Evolutionary conservation across 1,140 invertebrate species (phyloP).

Genomic region (Bombus sibiricus): DNA sequence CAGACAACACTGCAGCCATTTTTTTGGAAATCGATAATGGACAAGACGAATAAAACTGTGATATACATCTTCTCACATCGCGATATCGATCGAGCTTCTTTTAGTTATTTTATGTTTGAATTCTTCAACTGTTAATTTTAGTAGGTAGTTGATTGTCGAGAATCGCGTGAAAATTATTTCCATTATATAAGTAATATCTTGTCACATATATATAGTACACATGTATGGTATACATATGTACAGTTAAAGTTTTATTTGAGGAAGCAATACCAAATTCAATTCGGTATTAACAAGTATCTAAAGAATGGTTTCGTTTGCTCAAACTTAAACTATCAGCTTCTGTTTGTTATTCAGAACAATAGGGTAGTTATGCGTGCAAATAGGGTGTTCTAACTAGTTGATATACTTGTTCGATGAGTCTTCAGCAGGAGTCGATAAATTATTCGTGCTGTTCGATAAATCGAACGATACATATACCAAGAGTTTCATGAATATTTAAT

Average conservation of each 20-base stretch:
- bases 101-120: too few relatives aligned
- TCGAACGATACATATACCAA: background rate
- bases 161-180: too few relatives aligned
- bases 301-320: background rate
- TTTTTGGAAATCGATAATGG: background rate
- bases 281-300: background rate
- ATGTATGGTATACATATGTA: too few relatives aligned
- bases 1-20: background rate
- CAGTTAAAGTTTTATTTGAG: too few relatives aligned
- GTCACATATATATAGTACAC: too few relatives aligned
- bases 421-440: background rate
- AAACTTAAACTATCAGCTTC: background rate
- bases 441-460: conserved; percentile 21
- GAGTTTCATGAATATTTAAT: conserved; percentile 35
- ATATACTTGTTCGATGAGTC: background rate
- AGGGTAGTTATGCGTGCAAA: background rate
- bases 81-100: too few relatives aligned
- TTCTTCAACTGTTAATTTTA: too few relatives aligned
- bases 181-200: too few relatives aligned
- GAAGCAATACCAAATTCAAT: too few relatives aligned
- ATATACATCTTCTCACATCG: too few relatives aligned
- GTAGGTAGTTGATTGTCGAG: too few relatives aligned
- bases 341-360: conserved; percentile 7
- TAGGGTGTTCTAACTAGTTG: background rate
- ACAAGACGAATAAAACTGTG: too few relatives aligned